These are phyloP conservation scores for Lophura nycthemera DNA, from an alignment of 2,113 vertebrate species.

Conservation along the genomic window DNA sequence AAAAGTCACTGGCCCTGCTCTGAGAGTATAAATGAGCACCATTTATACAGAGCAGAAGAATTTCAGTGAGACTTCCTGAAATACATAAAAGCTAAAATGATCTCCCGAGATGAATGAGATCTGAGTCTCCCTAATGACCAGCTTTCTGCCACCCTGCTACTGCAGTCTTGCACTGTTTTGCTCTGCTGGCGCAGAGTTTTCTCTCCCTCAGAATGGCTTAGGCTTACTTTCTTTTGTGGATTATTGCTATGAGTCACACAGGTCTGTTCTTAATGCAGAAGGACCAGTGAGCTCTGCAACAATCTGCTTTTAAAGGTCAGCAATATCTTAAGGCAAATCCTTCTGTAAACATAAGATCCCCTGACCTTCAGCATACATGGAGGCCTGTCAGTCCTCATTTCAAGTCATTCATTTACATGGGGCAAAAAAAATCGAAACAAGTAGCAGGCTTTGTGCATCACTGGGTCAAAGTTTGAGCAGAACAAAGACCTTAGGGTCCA, in stretches of 20 bases:
- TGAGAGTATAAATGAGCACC: too few species aligned
- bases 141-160: neutral
- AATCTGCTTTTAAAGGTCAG: slow-evolving; percentile 78
- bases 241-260: slow-evolving; percentile 48
- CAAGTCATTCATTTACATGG: slow-evolving; percentile 39
- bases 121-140: neutral
- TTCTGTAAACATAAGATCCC: slow-evolving; percentile 56
- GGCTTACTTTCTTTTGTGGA: neutral
- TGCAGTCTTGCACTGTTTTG: neutral
- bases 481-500: neutral
- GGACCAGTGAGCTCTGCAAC: neutral
- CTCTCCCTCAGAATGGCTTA: neutral
- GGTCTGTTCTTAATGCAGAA: slow-evolving; percentile 26
- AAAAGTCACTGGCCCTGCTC: neutral
- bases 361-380: slow-evolving; percentile 56
- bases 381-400: slow-evolving; percentile 73
- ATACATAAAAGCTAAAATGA: neutral
- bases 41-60: neutral
- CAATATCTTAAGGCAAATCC: slow-evolving; percentile 77
- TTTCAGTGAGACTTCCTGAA: neutral
- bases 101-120: neutral
- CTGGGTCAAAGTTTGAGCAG: neutral
- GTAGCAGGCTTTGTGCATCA: neutral
- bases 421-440: slow-evolving; percentile 44
- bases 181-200: neutral